Conservation (phyloP, 1,140 invertebrate species). For the Drepana arcuata region DNA sequence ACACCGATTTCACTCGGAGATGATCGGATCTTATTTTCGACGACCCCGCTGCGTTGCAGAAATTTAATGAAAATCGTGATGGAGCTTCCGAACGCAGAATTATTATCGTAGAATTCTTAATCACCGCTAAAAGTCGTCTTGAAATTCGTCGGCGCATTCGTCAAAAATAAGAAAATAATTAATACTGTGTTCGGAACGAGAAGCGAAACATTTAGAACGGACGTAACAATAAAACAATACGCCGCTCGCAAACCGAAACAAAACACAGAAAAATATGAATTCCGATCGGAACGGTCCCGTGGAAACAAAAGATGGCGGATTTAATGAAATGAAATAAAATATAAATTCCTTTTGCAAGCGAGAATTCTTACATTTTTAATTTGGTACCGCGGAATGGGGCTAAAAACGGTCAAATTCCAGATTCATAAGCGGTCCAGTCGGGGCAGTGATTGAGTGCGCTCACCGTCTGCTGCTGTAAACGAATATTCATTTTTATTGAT, state of each 20-base stretch:
- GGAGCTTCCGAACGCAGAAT: conserved; percentile 34
- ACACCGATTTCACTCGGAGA: conserved; percentile 28
- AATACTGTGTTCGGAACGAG: conserved; percentile 54
- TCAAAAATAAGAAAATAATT: conserved; percentile 71
- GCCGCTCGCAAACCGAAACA: conserved; percentile 56
- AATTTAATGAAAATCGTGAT: conserved; percentile 42
- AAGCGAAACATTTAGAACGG: conserved; percentile 50
- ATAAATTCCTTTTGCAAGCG: conserved; percentile 67
- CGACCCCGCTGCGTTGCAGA: conserved; percentile 13
- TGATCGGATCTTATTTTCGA: conserved; percentile 21
- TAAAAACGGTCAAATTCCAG: conserved; percentile 59
- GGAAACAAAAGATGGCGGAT: conserved; percentile 70
- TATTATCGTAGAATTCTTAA: conserved; percentile 37
- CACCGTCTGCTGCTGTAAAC: conserved; percentile 6
- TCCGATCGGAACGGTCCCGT: conserved; percentile 55
- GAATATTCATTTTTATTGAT: conserved; percentile 37
- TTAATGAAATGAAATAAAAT: conserved; percentile 72
- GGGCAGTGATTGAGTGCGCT: conserved; percentile 28
- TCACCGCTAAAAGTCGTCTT: conserved; percentile 47
- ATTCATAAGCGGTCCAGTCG: conserved; percentile 43
- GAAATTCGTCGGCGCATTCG: conserved; percentile 55
- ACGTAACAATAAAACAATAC: conserved; percentile 65
- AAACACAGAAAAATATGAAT: conserved; percentile 72
- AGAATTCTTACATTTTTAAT: conserved; percentile 72
- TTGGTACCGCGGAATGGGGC: conserved; percentile 50